phyloP scores from a whole-genome alignment of 2,113 vertebrate genomes.

The Antechinus stuartii region DNA sequence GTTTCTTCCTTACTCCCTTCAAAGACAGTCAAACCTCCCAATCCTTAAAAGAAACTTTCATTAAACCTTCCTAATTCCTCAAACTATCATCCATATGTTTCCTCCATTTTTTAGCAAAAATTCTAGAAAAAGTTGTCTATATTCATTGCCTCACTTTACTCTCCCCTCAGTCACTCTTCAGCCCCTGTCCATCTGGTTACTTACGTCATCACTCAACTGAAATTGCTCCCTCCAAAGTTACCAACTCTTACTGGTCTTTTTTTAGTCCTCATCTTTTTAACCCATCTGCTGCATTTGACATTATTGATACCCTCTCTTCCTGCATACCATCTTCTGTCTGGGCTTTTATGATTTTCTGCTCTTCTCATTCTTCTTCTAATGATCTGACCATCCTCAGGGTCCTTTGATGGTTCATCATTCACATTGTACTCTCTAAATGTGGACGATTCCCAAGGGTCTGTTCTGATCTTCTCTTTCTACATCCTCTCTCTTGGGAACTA shows the following conservation, averaged over 20 bases:
- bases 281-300: neutral
- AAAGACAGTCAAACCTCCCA: neutral
- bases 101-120: neutral
- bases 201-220: neutral
- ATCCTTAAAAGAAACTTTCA: neutral
- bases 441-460: neutral
- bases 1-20: neutral
- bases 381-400: neutral
- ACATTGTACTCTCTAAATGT: neutral
- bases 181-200: neutral
- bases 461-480: neutral
- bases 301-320: neutral
- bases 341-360: neutral
- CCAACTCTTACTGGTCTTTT: neutral
- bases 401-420: neutral
- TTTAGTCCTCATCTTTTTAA: neutral
- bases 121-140: neutral
- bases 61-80: neutral
- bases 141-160: neutral
- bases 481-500: neutral
- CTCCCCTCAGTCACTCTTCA: neutral
- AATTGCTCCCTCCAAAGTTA: neutral
- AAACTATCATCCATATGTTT: neutral
- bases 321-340: neutral
- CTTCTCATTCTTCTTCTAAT: neutral